Percentiles rank a stretch among this genome's conserved stretches.
These are phyloP conservation scores for Caenorhabditis doughertyi DNA, from an alignment of 2,888 invertebrate species.

Conservation along the genomic window DNA sequence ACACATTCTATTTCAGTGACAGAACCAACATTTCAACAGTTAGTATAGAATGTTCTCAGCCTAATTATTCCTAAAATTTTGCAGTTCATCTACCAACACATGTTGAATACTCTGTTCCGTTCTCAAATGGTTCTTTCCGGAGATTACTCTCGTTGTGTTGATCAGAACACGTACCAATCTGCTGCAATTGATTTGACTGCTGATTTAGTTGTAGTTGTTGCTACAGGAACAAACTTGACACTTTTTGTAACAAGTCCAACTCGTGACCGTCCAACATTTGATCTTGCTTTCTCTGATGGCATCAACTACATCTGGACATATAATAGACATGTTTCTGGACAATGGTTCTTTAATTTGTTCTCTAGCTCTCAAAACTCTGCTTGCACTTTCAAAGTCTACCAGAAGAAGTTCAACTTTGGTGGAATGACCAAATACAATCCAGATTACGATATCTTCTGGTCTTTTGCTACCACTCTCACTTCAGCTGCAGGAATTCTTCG, in stretches of 20 bases:
- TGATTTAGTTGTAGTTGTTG: conserved; percentile 67
- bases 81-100: conserved; percentile 68
- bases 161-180: conserved; percentile 64
- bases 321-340: conserved; percentile 64
- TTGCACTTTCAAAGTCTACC: conserved; percentile 72
- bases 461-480: conserved; percentile 57
- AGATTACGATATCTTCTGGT: conserved; percentile 72
- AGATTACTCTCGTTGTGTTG: conserved; percentile 67
- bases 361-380: conserved; percentile 36
- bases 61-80: neutral
- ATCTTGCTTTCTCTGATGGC: conserved; percentile 55
- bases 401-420: conserved; percentile 66
- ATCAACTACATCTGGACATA: conserved; percentile 68
- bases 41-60: neutral
- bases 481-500: conserved; percentile 48
- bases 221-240: conserved; percentile 65
- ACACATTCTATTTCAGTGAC: conserved; percentile 60
- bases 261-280: conserved; percentile 14
- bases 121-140: conserved; percentile 72
- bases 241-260: conserved; percentile 64
- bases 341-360: conserved; percentile 69
- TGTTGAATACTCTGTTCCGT: conserved; percentile 69
- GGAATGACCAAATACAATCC: conserved; percentile 48
- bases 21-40: conserved; percentile 49
- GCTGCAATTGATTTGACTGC: conserved; percentile 63